Percentiles rank a stretch among this genome's conserved stretches.
Conservation (phyloP, 1,140 invertebrate genomes). For the Steinernema khuongi region DNA sequence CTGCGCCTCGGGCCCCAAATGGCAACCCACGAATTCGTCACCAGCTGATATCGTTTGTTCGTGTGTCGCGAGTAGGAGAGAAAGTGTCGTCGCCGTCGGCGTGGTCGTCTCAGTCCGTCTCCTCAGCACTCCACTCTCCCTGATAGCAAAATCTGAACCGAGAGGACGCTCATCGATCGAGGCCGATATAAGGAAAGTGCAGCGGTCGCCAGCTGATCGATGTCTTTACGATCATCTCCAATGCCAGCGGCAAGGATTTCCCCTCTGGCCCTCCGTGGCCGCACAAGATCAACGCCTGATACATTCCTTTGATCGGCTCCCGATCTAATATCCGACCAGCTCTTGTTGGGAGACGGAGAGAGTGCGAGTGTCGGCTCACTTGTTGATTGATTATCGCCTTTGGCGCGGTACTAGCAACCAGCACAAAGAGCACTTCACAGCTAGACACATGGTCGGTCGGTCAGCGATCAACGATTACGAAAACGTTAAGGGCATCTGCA, state of each 20-base stretch:
- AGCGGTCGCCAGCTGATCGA: not conserved
- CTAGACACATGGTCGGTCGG: no score
- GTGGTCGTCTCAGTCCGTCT: not conserved
- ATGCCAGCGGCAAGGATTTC: no score
- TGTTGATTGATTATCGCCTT: slow-evolving; percentile 2
- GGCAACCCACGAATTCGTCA: not conserved
- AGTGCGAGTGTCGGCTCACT: not conserved
- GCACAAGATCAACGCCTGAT: not conserved
- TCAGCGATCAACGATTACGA: not conserved
- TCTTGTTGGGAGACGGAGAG: not conserved
- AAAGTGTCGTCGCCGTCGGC: not conserved
- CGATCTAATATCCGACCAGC: not conserved
- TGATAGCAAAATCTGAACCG: not conserved
- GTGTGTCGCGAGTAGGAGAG: not conserved
- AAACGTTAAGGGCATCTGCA: not conserved
- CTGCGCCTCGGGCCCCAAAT: no score
- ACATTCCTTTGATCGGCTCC: not conserved
- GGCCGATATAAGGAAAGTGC: not conserved
- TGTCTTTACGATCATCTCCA: not conserved
- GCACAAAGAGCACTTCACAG: no score
- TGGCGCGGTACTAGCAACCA: not conserved
- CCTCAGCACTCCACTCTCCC: not conserved
- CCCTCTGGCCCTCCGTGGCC: not conserved
- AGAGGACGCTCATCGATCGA: not conserved
- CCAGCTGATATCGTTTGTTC: slow-evolving; percentile 14